These are phyloP conservation scores for Diadromus collaris DNA, from an alignment of 2,888 invertebrate genomes.

Conservation along the genomic window DNA sequence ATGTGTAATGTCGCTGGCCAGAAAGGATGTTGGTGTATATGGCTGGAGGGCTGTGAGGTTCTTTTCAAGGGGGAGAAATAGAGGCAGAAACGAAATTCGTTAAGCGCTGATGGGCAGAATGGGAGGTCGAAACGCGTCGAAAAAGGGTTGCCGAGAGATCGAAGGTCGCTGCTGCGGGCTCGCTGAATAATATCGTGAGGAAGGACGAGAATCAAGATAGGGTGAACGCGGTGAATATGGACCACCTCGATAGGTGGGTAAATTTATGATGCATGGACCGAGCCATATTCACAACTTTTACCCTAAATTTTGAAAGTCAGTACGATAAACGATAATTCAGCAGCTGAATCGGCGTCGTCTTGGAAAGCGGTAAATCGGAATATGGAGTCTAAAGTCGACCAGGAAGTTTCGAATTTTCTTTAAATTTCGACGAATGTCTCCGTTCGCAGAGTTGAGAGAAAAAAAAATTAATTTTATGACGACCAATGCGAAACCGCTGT, in stretches of 20 bases:
- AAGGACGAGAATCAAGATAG: conserved; percentile 8
- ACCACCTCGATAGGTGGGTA: too few species aligned
- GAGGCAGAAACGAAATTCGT: conserved; percentile 13
- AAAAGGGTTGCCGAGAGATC: background rate
- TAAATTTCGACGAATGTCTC: background rate
- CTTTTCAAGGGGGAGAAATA: background rate
- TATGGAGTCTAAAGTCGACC: background rate
- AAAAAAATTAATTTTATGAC: background rate
- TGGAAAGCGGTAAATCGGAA: background rate
- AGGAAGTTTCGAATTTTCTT: background rate
- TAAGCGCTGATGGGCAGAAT: background rate
- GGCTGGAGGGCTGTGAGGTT: background rate
- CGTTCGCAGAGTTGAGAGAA: background rate
- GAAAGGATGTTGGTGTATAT: background rate
- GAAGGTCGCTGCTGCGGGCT: background rate
- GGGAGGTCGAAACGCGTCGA: background rate
- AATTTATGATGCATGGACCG: too few species aligned
- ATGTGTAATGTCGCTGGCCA: background rate
- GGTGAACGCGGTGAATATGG: too few species aligned
- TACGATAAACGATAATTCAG: background rate
- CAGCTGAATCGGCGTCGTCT: background rate
- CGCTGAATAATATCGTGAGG: conserved; percentile 7
- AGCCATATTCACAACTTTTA: background rate
- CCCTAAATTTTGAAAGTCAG: background rate
- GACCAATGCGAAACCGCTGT: background rate